A percentile compares a stretch with the other conserved stretches of the same genome.
Conservation (phyloP, 2,888 invertebrate species). For the Spodoptera littoralis region DNA sequence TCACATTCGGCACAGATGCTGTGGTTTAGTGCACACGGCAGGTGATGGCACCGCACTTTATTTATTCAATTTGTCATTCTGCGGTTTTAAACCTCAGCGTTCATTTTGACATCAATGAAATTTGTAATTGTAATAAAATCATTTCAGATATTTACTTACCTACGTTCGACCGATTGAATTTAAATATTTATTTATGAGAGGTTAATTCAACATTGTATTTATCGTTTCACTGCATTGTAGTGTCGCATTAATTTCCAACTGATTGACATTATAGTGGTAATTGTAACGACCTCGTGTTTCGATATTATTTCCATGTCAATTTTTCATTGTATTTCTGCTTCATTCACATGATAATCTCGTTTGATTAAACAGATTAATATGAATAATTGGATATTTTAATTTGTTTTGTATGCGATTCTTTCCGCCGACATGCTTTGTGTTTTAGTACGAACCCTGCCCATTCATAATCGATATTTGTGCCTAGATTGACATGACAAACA, state of each 20-base stretch:
- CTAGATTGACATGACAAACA: slow-evolving; percentile 24
- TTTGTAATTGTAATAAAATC: slow-evolving; percentile 18
- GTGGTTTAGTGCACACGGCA: too few species aligned
- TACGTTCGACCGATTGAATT: background rate
- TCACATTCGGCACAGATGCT: too few species aligned
- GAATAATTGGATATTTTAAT: slow-evolving; percentile 23
- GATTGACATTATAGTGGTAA: slow-evolving; percentile 25
- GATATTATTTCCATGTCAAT: slow-evolving; percentile 9
- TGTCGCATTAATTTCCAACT: slow-evolving; percentile 33
- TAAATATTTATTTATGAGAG: slow-evolving; percentile 16
- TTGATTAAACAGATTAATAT: slow-evolving; percentile 26
- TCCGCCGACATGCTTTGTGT: background rate
- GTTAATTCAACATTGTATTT: slow-evolving; percentile 16
- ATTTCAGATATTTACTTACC: slow-evolving; percentile 1
- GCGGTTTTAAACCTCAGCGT: too few species aligned
- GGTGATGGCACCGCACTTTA: too few species aligned
- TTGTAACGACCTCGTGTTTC: slow-evolving; percentile 10
- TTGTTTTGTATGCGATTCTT: slow-evolving; percentile 2
- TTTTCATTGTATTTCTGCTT: slow-evolving; percentile 25
- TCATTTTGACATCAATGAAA: slow-evolving; percentile 11
- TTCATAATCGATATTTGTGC: slow-evolving; percentile 5
- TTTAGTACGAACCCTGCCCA: background rate
- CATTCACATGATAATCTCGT: slow-evolving; percentile 10
- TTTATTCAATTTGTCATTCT: too few species aligned
- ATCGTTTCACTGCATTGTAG: slow-evolving; percentile 20